phyloP scores from a whole-genome alignment of 2,113 vertebrate genomes.

The Herpetotheres cachinnans region DNA sequence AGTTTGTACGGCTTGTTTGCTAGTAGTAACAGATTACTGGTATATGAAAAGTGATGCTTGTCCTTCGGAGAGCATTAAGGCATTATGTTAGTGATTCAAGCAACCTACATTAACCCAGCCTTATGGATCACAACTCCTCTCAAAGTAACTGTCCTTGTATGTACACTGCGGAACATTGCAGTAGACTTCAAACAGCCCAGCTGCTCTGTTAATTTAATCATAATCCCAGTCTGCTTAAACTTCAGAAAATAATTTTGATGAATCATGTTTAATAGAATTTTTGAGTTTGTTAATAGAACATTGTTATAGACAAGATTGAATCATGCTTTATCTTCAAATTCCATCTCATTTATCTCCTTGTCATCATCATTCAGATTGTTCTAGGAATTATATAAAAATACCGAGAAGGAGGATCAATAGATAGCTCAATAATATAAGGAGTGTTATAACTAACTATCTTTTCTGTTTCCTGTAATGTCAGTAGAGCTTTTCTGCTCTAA shows the following conservation, averaged over 20 bases:
- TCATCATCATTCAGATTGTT: not conserved
- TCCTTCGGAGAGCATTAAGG: not conserved
- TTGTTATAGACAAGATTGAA: not conserved
- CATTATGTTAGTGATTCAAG: not conserved
- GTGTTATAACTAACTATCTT: not conserved
- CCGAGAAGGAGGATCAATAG: not conserved
- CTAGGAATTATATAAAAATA: not conserved
- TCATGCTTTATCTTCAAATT: too few species aligned
- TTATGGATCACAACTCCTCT: not conserved
- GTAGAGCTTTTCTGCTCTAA: not conserved
- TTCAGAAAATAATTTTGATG: not conserved
- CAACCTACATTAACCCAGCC: slow-evolving; percentile 5
- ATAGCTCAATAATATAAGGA: not conserved
- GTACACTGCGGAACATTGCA: not conserved
- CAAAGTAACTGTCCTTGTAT: not conserved
- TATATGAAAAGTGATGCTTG: not conserved
- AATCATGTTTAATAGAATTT: not conserved
- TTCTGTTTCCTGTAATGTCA: not conserved
- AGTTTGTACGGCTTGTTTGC: not conserved
- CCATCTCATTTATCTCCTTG: not conserved
- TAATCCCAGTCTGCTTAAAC: not conserved
- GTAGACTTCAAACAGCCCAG: not conserved
- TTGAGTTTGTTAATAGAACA: not conserved
- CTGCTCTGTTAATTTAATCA: not conserved
- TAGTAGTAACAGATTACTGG: not conserved